phyloP scores from a whole-genome alignment of 2,113 vertebrate genomes.

The Limanda limanda region DNA sequence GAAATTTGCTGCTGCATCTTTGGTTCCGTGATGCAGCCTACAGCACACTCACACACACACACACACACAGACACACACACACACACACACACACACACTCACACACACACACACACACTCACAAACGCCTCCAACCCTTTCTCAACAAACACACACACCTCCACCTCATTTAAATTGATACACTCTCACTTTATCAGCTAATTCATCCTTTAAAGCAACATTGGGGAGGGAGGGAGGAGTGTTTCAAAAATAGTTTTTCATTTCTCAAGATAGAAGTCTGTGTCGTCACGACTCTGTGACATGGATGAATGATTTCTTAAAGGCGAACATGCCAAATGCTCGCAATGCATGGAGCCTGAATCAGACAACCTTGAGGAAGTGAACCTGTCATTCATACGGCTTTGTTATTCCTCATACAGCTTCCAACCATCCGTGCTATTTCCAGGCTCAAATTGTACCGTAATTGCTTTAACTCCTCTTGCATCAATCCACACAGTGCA shows the following conservation, averaged over 20 bases:
- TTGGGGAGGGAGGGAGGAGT: slow-evolving; percentile 41
- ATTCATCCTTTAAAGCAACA: slow-evolving; percentile 69
- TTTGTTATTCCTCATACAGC: slow-evolving; percentile 8
- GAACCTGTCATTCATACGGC: slow-evolving; percentile 49
- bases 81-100: slow-evolving; percentile 25
- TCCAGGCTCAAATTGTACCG: slow-evolving; percentile 3
- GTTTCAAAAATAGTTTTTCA: slow-evolving; percentile 74
- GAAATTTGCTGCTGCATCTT: slow-evolving; percentile 37
- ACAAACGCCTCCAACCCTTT: background rate
- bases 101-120: slow-evolving; percentile 24
- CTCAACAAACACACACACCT: slow-evolving; percentile 23
- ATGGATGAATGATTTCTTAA: slow-evolving; percentile 73
- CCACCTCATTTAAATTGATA: slow-evolving; percentile 34
- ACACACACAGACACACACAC: slow-evolving; percentile 23
- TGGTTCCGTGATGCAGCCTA: slow-evolving; percentile 19
- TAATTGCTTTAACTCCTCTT: slow-evolving; percentile 18
- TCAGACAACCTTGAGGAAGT: slow-evolving; percentile 51
- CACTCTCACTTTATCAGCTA: slow-evolving; percentile 40
- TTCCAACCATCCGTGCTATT: slow-evolving; percentile 20
- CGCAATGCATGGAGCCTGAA: background rate
- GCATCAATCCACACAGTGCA: slow-evolving; percentile 24
- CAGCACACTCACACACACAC: slow-evolving; percentile 19
- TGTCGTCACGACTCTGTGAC: slow-evolving; percentile 71
- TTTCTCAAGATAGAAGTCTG: slow-evolving; percentile 68
- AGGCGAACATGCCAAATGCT: slow-evolving; percentile 61